Conservation (phyloP, 35 echinoderm and acorn worm species). For the Holothuria glaberrima region DNA sequence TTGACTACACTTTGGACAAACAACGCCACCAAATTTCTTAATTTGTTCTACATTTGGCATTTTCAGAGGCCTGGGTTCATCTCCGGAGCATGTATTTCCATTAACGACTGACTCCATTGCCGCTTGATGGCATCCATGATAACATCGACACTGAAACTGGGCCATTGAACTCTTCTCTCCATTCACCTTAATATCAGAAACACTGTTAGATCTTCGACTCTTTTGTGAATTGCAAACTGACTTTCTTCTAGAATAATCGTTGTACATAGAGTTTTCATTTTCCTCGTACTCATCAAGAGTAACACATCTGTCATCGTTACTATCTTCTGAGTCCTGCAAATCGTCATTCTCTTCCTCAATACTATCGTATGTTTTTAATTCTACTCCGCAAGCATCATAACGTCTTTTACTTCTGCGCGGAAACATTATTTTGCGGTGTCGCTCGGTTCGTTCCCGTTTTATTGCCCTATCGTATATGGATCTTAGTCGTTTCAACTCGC, state of each 20-base stretch:
- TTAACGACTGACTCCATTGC: background rate
- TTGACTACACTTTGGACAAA: constrained; percentile 38
- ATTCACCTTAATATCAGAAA: too few species aligned
- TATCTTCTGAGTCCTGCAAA: constrained; percentile 13
- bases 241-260: background rate
- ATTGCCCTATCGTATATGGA: constrained; percentile 73
- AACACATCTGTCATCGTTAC: constrained; percentile 21
- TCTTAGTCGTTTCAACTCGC: constrained; percentile 69
- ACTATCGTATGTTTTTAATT: constrained; percentile 75
- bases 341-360: constrained; percentile 71
- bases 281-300: constrained; percentile 40
- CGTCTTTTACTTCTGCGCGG: constrained; percentile 53
- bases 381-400: constrained; percentile 56
- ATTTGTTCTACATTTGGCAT: constrained; percentile 45
- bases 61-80: constrained; percentile 19
- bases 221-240: too few species aligned
- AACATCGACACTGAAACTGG: too few species aligned
- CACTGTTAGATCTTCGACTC: too few species aligned
- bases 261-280: constrained; percentile 1
- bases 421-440: constrained; percentile 72
- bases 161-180: too few species aligned
- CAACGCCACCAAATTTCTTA: constrained; percentile 29
- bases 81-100: background rate
- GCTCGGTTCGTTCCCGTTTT: constrained; percentile 64
- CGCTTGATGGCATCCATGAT: too few species aligned